Percentiles rank a stretch among this genome's conserved stretches.
These are phyloP conservation scores for Drosophila aldrichi DNA, from an alignment of 2,888 invertebrate genomes.

Conservation along the genomic window DNA sequence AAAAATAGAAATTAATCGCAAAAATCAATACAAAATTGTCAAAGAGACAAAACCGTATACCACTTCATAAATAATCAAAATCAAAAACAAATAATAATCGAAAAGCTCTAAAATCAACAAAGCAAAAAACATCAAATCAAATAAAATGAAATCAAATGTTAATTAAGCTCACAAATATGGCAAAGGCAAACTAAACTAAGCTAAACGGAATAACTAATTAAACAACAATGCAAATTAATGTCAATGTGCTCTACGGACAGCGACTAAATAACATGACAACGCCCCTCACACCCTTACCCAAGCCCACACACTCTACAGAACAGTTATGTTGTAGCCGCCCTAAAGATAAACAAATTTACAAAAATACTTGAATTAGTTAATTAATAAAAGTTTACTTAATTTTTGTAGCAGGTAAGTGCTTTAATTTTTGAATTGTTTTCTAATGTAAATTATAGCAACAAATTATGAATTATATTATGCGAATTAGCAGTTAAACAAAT, in stretches of 20 bases:
- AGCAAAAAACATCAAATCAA: conserved; percentile 21
- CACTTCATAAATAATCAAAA: conserved; percentile 55
- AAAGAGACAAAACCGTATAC: conserved; percentile 4
- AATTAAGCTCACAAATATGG: conserved; percentile 49
- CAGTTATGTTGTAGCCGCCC: conserved; percentile 15
- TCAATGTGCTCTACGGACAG: conserved; percentile 40
- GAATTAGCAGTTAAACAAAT: conserved; percentile 67
- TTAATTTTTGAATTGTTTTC: conserved; percentile 14
- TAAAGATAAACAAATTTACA: background rate
- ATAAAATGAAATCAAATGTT: conserved; percentile 47
- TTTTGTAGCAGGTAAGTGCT: conserved; percentile 67
- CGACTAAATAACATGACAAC: conserved; percentile 30
- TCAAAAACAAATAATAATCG: conserved; percentile 48
- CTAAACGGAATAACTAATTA: conserved; percentile 45
- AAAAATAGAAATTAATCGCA: conserved; percentile 39
- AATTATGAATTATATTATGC: conserved; percentile 40
- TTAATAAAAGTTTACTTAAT: conserved; percentile 34
- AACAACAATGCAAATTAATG: conserved; percentile 49
- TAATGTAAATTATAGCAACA: conserved; percentile 45
- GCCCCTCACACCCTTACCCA: background rate
- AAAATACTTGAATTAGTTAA: background rate
- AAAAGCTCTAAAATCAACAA: conserved; percentile 25
- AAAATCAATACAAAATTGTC: conserved; percentile 14
- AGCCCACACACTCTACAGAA: background rate
- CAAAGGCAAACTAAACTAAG: conserved; percentile 30